phyloP scores from a whole-genome alignment of 92 coral and sea anemone genomes.

The Meandrina meandrites region DNA sequence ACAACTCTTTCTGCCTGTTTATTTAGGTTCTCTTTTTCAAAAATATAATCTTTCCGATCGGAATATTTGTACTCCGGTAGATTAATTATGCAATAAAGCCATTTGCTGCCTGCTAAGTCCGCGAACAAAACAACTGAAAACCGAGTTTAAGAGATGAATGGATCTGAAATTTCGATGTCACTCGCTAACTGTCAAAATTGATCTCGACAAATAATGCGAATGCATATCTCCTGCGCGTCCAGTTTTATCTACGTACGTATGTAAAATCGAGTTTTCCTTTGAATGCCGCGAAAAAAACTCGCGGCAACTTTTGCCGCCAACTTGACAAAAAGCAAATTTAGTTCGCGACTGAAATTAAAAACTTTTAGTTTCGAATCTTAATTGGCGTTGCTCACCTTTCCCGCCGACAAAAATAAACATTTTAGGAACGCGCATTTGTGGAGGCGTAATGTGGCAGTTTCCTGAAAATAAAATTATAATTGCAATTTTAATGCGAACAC shows the following conservation, averaged over 20 bases:
- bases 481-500: neutral
- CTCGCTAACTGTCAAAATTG: constrained; percentile 6
- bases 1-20: constrained; percentile 11
- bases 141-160: constrained; percentile 2
- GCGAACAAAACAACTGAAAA: constrained; percentile 13
- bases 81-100: neutral
- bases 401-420: constrained; percentile 23
- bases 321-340: constrained; percentile 18
- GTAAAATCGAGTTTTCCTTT: neutral
- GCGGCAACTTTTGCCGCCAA: constrained; percentile 5
- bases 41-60: constrained; percentile 39
- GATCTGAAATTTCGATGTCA: constrained; percentile 6
- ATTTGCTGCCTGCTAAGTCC: constrained; percentile 21
- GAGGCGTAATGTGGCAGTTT: neutral
- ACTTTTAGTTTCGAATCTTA: constrained; percentile 4
- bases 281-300: neutral
- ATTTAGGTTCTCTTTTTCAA: constrained; percentile 30
- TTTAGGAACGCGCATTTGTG: neutral
- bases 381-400: neutral
- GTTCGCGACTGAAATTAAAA: constrained; percentile 4
- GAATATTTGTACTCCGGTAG: neutral
- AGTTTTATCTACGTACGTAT: constrained; percentile 1
- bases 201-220: neutral
- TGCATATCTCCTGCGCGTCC: neutral
- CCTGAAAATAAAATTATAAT: constrained; percentile 11